Conservation (phyloP, 2,888 invertebrate species). For the Drosophila longiperda region DNA sequence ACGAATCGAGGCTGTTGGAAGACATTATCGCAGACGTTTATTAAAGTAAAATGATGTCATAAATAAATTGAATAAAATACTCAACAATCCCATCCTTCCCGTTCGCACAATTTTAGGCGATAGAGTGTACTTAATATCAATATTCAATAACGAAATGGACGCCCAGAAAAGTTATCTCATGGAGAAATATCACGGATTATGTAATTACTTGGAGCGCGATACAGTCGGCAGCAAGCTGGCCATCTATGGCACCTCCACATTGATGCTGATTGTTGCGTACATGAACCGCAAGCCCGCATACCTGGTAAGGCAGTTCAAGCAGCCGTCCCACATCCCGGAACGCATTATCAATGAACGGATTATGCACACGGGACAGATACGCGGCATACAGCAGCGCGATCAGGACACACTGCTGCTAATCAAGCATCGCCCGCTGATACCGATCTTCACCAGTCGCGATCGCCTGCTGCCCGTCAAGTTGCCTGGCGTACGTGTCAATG, state of each 20-base stretch:
- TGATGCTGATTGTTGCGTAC: slow-evolving; percentile 78
- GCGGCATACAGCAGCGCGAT: slow-evolving; percentile 75
- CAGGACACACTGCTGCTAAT: slow-evolving; percentile 78
- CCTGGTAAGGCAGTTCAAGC: slow-evolving; percentile 81
- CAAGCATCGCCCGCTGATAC: slow-evolving; percentile 77
- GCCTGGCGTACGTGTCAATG: slow-evolving; percentile 82
- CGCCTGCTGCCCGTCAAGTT: slow-evolving; percentile 78
- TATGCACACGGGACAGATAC: slow-evolving; percentile 79
- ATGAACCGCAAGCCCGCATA: slow-evolving; percentile 80
- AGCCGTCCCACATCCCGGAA: slow-evolving; percentile 81
- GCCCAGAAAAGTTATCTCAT: slow-evolving; percentile 48
- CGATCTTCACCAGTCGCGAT: slow-evolving; percentile 75
- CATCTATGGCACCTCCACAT: slow-evolving; percentile 77
- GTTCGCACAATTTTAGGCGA: slow-evolving; percentile 54
- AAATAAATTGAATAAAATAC: slow-evolving; percentile 55
- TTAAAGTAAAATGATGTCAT: slow-evolving; percentile 78
- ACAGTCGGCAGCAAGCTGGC: slow-evolving; percentile 75
- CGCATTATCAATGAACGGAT: slow-evolving; percentile 78
- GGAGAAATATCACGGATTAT: slow-evolving; percentile 78
- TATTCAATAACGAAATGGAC: slow-evolving; percentile 55
- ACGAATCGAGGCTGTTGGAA: slow-evolving; percentile 38
- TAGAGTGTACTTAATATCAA: slow-evolving; percentile 51
- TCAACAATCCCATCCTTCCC: slow-evolving; percentile 34
- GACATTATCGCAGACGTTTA: slow-evolving; percentile 36
- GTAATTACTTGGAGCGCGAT: slow-evolving; percentile 80